Evolutionary conservation across 1,140 invertebrate genomes (phyloP).

Genomic region (Acromyrmex heyeri): DNA sequence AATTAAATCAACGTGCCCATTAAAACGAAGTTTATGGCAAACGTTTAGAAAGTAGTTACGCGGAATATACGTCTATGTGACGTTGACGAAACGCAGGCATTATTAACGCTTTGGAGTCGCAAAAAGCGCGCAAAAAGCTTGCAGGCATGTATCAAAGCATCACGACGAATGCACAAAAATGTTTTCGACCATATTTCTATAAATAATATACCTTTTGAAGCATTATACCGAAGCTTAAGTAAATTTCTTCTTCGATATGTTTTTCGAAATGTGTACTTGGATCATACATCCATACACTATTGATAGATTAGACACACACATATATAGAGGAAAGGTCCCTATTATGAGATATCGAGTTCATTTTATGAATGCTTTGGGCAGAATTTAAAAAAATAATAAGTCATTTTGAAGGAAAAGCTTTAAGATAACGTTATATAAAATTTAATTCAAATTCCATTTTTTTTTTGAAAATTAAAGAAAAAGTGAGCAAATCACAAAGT

Average conservation of each 20-base stretch:
- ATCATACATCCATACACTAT: neutral
- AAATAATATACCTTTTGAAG: neutral
- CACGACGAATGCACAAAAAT: slow-evolving; percentile 14
- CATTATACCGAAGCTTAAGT: neutral
- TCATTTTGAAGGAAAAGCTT: too few relatives aligned
- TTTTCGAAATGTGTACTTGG: neutral
- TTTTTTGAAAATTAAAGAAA: too few relatives aligned
- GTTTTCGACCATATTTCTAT: neutral
- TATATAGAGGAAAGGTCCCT: too few relatives aligned
- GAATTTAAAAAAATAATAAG: too few relatives aligned
- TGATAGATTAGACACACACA: neutral
- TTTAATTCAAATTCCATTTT: too few relatives aligned
- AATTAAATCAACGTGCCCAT: slow-evolving; percentile 53
- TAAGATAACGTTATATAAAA: too few relatives aligned
- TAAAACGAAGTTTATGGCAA: slow-evolving; percentile 50
- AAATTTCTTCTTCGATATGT: too few relatives aligned
- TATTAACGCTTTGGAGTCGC: slow-evolving; percentile 39
- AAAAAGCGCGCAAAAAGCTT: neutral
- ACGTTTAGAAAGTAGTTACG: slow-evolving; percentile 45
- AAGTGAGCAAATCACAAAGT: too few relatives aligned
- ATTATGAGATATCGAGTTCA: too few relatives aligned
- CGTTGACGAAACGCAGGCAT: slow-evolving; percentile 45
- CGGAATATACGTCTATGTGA: neutral
- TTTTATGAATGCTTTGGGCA: too few relatives aligned
- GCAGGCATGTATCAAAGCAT: neutral